These are phyloP conservation scores for pig (Sus scrofa) DNA, from an alignment of 2,113 vertebrate genomes.

Conservation along the genomic window DNA sequence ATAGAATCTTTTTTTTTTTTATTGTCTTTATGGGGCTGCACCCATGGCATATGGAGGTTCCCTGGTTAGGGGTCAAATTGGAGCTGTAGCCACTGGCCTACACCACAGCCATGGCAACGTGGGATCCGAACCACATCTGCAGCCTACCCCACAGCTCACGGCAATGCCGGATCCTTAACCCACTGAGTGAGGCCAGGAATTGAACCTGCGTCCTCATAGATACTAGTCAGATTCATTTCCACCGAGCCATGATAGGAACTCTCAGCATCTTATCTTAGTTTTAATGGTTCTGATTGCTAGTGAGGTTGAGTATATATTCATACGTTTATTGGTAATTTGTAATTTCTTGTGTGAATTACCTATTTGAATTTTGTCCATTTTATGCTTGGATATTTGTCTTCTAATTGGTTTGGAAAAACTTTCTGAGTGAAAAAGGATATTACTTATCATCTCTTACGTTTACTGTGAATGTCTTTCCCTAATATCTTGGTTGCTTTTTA, in stretches of 20 bases:
- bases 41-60: no score
- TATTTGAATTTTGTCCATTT: neutral
- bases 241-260: no score
- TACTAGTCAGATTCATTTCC: no score
- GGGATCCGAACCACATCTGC: no score
- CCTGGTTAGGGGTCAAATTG: no score
- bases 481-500: neutral
- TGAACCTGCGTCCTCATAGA: no score
- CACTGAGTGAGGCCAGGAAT: no score
- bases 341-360: neutral
- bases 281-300: neutral
- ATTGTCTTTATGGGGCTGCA: no score
- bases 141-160: no score
- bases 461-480: neutral
- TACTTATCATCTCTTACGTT: neutral
- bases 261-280: neutral
- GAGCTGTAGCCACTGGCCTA: no score
- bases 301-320: neutral
- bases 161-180: no score
- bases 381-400: neutral
- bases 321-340: neutral
- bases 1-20: neutral
- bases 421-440: neutral
- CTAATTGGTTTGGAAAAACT: constrained; percentile 13
- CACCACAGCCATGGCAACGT: no score